Conservation (phyloP, 1,140 invertebrate genomes). For the Hypsibius dujardini region DNA sequence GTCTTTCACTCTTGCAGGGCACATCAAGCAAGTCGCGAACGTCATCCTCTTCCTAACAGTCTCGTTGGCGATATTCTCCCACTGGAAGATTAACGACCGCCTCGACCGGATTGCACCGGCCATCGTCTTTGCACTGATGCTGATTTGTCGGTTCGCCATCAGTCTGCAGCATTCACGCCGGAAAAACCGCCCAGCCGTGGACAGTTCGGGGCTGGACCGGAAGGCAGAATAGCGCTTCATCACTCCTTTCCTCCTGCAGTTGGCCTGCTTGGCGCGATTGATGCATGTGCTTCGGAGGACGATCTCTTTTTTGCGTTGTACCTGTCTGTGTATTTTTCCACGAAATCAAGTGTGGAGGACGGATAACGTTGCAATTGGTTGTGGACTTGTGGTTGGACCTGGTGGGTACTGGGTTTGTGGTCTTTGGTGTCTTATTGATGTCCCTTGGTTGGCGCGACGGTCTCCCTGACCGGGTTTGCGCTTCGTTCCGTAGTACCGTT, state of each 20-base stretch:
- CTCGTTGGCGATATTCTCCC: conserved; percentile 10
- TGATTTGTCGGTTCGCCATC: conserved; percentile 11
- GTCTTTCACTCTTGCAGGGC: no score
- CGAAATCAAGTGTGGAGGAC: neutral
- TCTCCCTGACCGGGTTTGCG: no score
- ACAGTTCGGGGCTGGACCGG: neutral
- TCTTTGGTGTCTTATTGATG: no score
- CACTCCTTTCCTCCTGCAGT: neutral
- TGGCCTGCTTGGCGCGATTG: no score
- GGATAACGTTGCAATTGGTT: neutral
- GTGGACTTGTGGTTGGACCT: no score
- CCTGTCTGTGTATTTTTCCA: neutral
- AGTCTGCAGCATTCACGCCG: neutral
- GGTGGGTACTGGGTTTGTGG: neutral
- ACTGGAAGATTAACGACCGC: conserved; percentile 15
- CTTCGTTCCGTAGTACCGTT: no score
- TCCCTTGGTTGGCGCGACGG: no score
- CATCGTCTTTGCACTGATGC: conserved; percentile 16
- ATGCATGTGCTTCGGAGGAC: neutral
- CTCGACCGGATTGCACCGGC: conserved; percentile 9
- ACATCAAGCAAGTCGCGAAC: conserved; percentile 4
- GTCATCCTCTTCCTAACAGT: neutral
- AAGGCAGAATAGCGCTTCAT: neutral
- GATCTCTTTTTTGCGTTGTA: neutral
- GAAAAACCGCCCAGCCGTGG: neutral